These are phyloP conservation scores for Chaetops frenatus DNA, from an alignment of 2,113 vertebrate species.

Conservation along the genomic window DNA sequence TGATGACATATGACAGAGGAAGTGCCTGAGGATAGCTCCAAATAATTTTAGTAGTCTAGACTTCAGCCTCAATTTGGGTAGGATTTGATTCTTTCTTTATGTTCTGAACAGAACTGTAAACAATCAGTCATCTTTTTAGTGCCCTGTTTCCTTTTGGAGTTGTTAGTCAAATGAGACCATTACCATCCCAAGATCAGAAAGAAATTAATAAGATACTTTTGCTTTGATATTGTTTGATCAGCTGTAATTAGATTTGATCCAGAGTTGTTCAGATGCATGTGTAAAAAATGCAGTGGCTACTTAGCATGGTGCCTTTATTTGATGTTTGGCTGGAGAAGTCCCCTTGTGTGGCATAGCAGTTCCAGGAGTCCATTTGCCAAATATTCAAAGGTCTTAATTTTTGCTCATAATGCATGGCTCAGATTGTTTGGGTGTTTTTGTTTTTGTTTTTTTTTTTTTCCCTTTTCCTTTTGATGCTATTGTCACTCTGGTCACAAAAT, in stretches of 20 bases:
- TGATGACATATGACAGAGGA: not conserved
- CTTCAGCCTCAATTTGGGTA: not conserved
- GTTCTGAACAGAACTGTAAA: not conserved
- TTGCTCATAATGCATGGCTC: not conserved
- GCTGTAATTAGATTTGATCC: not conserved
- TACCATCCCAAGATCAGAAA: not conserved
- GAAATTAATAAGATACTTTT: not conserved
- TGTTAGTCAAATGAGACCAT: not conserved
- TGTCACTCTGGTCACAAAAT: not conserved
- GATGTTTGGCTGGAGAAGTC: not conserved
- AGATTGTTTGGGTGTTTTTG: no score
- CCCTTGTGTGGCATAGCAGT: not conserved
- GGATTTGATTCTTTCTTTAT: not conserved
- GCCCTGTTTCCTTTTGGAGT: not conserved
- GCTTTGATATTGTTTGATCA: not conserved
- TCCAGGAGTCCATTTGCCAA: not conserved
- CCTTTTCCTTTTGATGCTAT: not conserved
- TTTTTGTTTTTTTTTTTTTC: no score
- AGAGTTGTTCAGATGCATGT: not conserved
- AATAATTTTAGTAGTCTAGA: not conserved
- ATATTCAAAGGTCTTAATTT: not conserved
- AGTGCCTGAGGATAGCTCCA: not conserved
- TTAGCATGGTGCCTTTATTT: not conserved
- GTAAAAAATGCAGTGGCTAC: not conserved
- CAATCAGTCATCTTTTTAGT: not conserved